A percentile compares a stretch with the other conserved stretches of the same genome.
These are phyloP conservation scores for Acronicta psi DNA, from an alignment of 2,888 invertebrate genomes.

Conservation along the genomic window DNA sequence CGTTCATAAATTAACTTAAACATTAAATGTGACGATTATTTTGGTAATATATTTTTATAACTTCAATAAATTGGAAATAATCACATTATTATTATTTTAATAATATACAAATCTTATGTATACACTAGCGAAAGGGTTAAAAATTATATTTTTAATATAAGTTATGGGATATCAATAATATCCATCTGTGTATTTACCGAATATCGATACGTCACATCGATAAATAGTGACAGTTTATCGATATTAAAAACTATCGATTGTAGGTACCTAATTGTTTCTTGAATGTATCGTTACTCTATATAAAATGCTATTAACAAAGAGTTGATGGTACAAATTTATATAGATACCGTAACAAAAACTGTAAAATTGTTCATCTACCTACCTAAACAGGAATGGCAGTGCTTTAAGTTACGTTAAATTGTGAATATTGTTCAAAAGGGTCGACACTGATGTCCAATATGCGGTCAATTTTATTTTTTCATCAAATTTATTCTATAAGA, in stretches of 20 bases:
- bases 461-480: too few species aligned
- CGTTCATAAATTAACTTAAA: conserved; percentile 57
- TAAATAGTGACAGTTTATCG: conserved; percentile 16
- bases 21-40: conserved; percentile 61
- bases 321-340: conserved; percentile 34
- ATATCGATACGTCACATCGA: conserved; percentile 18
- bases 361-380: conserved; percentile 23
- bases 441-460: neutral
- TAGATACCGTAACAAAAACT: conserved; percentile 38
- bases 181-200: conserved; percentile 14
- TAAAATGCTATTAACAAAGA: conserved; percentile 27
- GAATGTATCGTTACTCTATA: conserved; percentile 20
- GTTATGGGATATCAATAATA: conserved; percentile 36
- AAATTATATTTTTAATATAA: conserved; percentile 39
- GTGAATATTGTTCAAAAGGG: conserved; percentile 36
- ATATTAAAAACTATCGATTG: conserved; percentile 8
- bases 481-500: neutral
- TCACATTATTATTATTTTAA: conserved; percentile 52
- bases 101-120: conserved; percentile 58
- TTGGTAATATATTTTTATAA: conserved; percentile 59
- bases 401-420: conserved; percentile 24
- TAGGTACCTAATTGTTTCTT: conserved; percentile 13
- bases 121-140: conserved; percentile 53
- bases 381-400: conserved; percentile 52
- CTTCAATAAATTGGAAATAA: conserved; percentile 54